phyloP scores from a whole-genome alignment of 2,888 invertebrate genomes.

The Pimpla rufipes region DNA sequence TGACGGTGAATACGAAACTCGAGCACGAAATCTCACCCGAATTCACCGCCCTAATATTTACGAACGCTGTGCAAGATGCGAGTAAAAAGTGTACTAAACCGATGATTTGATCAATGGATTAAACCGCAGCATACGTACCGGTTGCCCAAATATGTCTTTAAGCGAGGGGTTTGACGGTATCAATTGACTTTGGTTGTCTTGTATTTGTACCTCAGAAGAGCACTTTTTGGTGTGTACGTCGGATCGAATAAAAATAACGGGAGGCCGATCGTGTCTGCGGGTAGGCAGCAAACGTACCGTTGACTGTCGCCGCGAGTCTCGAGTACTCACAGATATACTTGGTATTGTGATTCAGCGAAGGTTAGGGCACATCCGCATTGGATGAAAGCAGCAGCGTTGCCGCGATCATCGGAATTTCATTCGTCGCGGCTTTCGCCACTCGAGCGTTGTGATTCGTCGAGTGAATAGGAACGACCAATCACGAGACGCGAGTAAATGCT shows the following conservation, averaged over 20 bases:
- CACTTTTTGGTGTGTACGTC: neutral
- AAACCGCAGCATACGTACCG: conserved; percentile 15
- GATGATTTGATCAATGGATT: neutral
- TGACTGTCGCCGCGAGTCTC: conserved; percentile 17
- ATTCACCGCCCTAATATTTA: neutral
- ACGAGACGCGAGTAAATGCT: neutral
- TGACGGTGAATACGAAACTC: neutral
- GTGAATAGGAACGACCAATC: neutral
- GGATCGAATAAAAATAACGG: neutral
- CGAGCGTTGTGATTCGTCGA: neutral
- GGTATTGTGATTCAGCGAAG: neutral
- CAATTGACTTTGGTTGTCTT: neutral
- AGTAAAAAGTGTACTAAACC: neutral
- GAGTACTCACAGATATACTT: neutral
- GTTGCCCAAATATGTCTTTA: neutral
- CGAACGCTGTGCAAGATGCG: neutral
- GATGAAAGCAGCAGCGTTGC: neutral
- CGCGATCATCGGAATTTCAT: neutral
- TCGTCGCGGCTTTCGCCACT: neutral
- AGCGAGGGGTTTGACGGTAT: neutral
- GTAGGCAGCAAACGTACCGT: neutral
- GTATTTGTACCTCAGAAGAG: neutral
- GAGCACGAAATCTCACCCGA: neutral
- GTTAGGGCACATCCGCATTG: neutral
- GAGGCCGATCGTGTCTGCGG: neutral